Base-by-base conservation (phyloP, 2,113 vertebrate genomes). In the Empidonax alnorum region DNA sequence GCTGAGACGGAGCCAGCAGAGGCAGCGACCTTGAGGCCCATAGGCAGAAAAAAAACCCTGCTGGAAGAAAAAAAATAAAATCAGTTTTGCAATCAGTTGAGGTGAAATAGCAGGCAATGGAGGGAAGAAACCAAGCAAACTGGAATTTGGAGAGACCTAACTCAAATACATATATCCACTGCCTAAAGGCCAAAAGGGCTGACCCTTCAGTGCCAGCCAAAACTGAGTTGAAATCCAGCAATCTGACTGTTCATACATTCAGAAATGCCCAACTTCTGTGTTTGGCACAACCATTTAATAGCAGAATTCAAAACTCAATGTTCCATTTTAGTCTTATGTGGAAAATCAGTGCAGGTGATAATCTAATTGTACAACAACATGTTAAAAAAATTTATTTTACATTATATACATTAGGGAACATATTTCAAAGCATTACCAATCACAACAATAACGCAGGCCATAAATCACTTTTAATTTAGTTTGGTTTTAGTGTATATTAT, bases 371-470 rank as follows among this genome's bases (percentile, higher is more conserved):
- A 97, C 97, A 97, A 98, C 97, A 97, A 94, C 81, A 96, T 98
- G 97, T 98, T 98, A 98, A 97, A 98, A 98, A 98, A 96, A 86
- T 98, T 98, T 98, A 98, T 98, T 98, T 98, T 98, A 98, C 98
- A 98, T 84, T 98, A 98, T 98, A 90, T 98, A 98, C 98, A 98
- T 91, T 95, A 94, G 96, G 93, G 85, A 97, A 98, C 97, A 97
- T 97, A 97, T 97, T 97, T 97, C 97, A 98, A 98, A 98, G 93
- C 92, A 98, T 96, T 95, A 97, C 95, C 95, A 96, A 97, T 97
- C 97, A 98, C 97, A 96, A 96, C 97, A 97, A 97, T 93, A 98
- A 97, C n/a, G 93, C 98, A 98, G 96, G 98, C 91, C 97, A 97
- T 96, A 98, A 97, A 98, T 97, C 97, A 97, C 96, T 94, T 97